Conservation (phyloP, 2,113 vertebrate genomes). For the Genyomyrus donnyi region DNA sequence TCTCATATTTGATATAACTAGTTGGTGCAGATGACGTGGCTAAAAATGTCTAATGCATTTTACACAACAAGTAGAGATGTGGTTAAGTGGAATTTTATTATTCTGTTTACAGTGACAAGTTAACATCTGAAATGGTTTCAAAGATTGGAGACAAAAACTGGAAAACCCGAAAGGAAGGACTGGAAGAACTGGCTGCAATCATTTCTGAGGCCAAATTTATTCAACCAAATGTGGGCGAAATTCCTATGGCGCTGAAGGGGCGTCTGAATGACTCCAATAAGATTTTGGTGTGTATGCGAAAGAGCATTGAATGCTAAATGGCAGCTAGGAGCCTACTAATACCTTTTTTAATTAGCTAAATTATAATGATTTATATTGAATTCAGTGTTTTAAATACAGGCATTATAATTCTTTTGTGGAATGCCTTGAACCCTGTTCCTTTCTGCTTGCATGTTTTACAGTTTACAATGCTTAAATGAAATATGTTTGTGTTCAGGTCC, state of each 20-base stretch:
- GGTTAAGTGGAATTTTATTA: neutral
- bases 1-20: neutral
- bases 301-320: neutral
- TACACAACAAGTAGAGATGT: rapidly evolving
- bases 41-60: neutral
- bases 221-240: slow-evolving; percentile 83
- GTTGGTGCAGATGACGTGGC: neutral
- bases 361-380: neutral
- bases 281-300: slow-evolving; percentile 70
- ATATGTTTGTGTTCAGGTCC: slow-evolving; percentile 66
- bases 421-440: neutral
- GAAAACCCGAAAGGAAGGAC: slow-evolving; percentile 94
- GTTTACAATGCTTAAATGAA: neutral
- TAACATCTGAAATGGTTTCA: slow-evolving; percentile 79
- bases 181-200: slow-evolving; percentile 81
- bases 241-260: slow-evolving; percentile 78
- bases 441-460: neutral
- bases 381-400: neutral
- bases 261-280: slow-evolving; percentile 95
- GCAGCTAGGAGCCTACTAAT: no score
- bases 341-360: neutral
- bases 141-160: slow-evolving; percentile 96
- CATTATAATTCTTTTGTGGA: neutral
- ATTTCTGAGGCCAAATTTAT: slow-evolving; percentile 96
- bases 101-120: slow-evolving; percentile 74